A percentile compares a stretch with the other conserved stretches of the same genome.
These are phyloP conservation scores for Drosophila athabasca DNA, from an alignment of 1,140 invertebrate genomes.

Conservation along the genomic window DNA sequence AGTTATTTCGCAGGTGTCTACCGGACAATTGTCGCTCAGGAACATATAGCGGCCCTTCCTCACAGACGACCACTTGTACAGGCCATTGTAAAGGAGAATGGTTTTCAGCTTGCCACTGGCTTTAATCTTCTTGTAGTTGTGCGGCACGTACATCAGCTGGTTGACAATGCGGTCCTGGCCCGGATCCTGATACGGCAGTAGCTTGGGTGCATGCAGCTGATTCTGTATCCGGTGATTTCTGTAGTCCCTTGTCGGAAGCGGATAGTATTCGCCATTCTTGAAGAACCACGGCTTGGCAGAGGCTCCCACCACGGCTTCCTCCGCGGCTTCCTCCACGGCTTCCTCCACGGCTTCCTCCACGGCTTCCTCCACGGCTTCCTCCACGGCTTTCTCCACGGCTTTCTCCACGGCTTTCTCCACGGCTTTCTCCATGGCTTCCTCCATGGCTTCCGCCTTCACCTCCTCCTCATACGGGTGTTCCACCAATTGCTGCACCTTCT, in stretches of 20 bases:
- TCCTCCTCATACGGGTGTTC: constrained; percentile 15
- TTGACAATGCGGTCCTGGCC: constrained; percentile 88
- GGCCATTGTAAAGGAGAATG: constrained; percentile 92
- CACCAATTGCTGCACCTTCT: too few species aligned
- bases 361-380: too few species aligned
- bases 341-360: too few species aligned
- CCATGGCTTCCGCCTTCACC: constrained; percentile 34
- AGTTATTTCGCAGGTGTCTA: constrained; percentile 91
- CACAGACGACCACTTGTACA: constrained; percentile 91
- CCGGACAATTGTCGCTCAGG: constrained; percentile 86
- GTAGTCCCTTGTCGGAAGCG: constrained; percentile 55
- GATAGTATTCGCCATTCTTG: constrained; percentile 77
- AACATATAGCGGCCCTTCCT: constrained; percentile 85
- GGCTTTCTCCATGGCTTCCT: too few species aligned
- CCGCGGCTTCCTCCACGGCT: too few species aligned
- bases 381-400: too few species aligned
- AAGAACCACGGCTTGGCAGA: constrained; percentile 59
- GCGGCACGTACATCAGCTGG: constrained; percentile 90
- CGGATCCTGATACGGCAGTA: constrained; percentile 84
- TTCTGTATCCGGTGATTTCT: constrained; percentile 31
- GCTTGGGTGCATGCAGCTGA: constrained; percentile 56
- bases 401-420: too few species aligned
- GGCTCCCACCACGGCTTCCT: constrained; percentile 4
- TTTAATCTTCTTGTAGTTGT: constrained; percentile 86
- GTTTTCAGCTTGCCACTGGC: constrained; percentile 87